Conservation (phyloP, 2,888 invertebrate species). For the Drosophila yooni region DNA sequence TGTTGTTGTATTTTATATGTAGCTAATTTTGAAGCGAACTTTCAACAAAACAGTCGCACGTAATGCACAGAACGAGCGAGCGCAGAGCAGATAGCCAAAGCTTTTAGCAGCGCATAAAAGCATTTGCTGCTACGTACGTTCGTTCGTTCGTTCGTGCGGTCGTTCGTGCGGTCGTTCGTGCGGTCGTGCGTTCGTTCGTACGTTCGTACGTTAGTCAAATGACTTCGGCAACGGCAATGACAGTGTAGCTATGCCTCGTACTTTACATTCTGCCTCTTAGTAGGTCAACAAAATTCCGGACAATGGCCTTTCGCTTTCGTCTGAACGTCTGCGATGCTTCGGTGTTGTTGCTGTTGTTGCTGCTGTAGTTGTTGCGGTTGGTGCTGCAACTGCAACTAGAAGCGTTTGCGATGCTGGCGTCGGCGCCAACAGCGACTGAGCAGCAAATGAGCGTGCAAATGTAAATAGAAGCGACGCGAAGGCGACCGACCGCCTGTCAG, state of each 20-base stretch:
- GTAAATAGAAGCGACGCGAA: conserved; percentile 67
- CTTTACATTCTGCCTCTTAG: conserved; percentile 82
- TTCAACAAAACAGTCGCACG: conserved; percentile 42
- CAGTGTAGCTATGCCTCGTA: conserved; percentile 81
- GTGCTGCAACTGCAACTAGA: conserved; percentile 57
- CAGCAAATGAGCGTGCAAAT: conserved; percentile 58
- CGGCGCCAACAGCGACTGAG: conserved; percentile 53
- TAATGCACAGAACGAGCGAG: conserved; percentile 43
- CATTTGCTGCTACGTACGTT: conserved; percentile 34
- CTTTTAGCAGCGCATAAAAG: conserved; percentile 41
- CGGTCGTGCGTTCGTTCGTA: conserved; percentile 16
- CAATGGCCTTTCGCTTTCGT: conserved; percentile 85
- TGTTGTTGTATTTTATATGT: conserved; percentile 23
- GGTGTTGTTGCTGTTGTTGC: conserved; percentile 28
- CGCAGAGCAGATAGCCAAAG: conserved; percentile 37
- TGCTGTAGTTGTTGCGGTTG: conserved; percentile 8
- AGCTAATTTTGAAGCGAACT: conserved; percentile 57
- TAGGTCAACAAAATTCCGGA: conserved; percentile 86
- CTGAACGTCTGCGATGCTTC: conserved; percentile 79
- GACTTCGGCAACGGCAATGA: conserved; percentile 83
- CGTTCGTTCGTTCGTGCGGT: neutral
- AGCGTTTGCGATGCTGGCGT: conserved; percentile 33
- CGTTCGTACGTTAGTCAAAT: conserved; percentile 38
- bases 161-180: neutral
- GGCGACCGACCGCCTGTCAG: conserved; percentile 32